Evolutionary conservation across 2,888 invertebrate species (phyloP).

Genomic region (Carcina quercana): DNA sequence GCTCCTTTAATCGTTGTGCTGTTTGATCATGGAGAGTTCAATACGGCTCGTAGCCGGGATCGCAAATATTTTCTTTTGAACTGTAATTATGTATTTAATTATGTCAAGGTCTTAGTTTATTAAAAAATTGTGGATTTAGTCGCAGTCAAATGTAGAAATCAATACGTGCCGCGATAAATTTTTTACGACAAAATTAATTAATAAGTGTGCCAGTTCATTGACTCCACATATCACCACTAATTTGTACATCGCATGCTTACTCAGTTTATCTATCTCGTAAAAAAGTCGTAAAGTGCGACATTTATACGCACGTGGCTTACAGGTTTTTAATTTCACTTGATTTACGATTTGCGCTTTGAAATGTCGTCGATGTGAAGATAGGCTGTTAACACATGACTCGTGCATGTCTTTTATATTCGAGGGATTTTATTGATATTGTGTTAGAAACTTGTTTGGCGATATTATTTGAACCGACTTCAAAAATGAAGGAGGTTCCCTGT

Average conservation of each 20-base stretch:
- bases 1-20: too few species aligned
- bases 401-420: too few species aligned
- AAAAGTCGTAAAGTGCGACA: slow-evolving; percentile 6
- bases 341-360: not conserved
- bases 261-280: slow-evolving; percentile 4
- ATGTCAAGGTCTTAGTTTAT: too few species aligned
- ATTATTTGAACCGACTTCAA: not conserved
- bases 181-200: slow-evolving; percentile 1
- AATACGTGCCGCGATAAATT: not conserved
- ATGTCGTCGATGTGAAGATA: not conserved
- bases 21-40: too few species aligned
- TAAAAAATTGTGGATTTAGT: too few species aligned
- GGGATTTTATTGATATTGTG: too few species aligned
- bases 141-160: too few species aligned
- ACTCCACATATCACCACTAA: slow-evolving; percentile 2
- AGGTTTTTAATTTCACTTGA: not conserved
- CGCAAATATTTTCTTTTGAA: too few species aligned
- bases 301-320: slow-evolving; percentile 4
- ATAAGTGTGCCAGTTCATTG: slow-evolving; percentile 4
- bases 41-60: too few species aligned
- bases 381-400: not conserved
- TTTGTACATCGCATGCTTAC: slow-evolving; percentile 2
- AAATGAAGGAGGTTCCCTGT: not conserved
- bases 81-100: too few species aligned
- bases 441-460: too few species aligned